phyloP scores from a whole-genome alignment of 2,113 vertebrate species.

The Pheucticus melanocephalus region DNA sequence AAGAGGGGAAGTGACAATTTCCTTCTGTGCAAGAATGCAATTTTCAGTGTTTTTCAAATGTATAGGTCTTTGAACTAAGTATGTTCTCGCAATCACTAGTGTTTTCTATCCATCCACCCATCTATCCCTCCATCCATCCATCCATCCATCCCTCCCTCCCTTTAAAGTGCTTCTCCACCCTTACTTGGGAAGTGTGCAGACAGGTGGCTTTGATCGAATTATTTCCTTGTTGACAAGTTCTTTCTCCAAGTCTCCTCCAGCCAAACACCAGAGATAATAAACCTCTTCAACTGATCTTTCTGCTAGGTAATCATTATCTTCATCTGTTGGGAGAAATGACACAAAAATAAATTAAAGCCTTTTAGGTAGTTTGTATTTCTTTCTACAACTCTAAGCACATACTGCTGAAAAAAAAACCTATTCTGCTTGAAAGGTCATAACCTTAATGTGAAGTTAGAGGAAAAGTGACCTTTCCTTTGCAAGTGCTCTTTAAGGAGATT shows the following conservation, averaged over 20 bases:
- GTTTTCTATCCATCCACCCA: not conserved
- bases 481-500: not conserved
- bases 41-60: not conserved
- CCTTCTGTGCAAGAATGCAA: not conserved
- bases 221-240: constrained; percentile 97
- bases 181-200: constrained; percentile 98
- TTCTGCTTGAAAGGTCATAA: not conserved
- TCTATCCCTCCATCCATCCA: not conserved
- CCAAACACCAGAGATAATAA: constrained; percentile 97
- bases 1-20: not conserved
- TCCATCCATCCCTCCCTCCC: not conserved
- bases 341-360: not conserved
- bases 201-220: constrained; percentile 93
- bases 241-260: constrained; percentile 96
- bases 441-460: not conserved
- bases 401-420: not conserved
- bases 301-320: constrained; percentile 83
- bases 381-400: not conserved
- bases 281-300: constrained; percentile 94
- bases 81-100: not conserved
- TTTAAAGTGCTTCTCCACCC: not conserved
- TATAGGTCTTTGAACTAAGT: not conserved
- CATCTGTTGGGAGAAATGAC: constrained; percentile 70
- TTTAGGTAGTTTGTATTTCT: not conserved
- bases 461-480: not conserved